Evolutionary conservation across 2,113 vertebrate species (phyloP).

Genomic region (Budorcas taxicolor): DNA sequence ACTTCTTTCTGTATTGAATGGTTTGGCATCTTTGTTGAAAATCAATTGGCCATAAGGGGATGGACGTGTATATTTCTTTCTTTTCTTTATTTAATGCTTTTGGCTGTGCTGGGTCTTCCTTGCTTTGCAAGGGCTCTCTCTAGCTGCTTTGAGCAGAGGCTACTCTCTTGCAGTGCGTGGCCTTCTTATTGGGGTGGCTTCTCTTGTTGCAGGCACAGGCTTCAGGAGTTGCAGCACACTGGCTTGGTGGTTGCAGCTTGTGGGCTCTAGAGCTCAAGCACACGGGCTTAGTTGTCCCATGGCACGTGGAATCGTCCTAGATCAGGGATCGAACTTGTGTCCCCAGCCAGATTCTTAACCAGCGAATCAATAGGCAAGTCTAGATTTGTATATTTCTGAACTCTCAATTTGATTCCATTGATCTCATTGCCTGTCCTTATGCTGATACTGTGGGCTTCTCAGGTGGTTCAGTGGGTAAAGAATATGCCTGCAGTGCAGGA

Average conservation of each 20-base stretch:
- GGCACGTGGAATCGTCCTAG: not conserved
- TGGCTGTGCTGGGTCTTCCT: not conserved
- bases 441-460: not conserved
- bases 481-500: not conserved
- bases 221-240: not conserved
- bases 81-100: not conserved
- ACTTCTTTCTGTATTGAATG: not conserved
- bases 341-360: not conserved
- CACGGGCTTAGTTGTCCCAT: not conserved
- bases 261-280: not conserved
- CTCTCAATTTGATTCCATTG: not conserved
- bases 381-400: not conserved
- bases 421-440: not conserved
- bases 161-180: not conserved
- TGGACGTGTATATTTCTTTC: not conserved
- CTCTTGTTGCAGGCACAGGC: not conserved
- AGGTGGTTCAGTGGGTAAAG: not conserved
- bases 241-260: not conserved
- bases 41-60: not conserved
- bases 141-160: not conserved
- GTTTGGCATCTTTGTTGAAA: not conserved
- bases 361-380: not conserved
- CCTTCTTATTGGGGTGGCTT: not conserved
- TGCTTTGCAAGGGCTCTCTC: not conserved
- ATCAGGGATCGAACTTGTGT: not conserved